Conservation (phyloP, 2,888 invertebrate species). For the Pterobdella sp. region DNA sequence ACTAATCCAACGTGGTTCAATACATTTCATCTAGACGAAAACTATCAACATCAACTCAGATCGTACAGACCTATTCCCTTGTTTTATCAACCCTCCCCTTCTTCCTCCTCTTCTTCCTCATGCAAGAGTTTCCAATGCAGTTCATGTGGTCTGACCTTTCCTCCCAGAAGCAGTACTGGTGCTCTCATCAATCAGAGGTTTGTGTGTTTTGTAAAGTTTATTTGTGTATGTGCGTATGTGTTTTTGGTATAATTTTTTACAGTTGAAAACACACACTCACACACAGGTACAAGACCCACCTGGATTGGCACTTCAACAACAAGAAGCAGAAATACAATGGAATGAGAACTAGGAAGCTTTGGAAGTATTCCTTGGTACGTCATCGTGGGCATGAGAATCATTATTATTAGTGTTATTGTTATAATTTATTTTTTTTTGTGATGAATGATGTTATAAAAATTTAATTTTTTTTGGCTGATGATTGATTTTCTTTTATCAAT, state of each 20-base stretch:
- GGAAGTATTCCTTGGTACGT: constrained; percentile 47
- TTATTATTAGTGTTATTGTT: not conserved
- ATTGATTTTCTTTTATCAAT: too few relatives aligned
- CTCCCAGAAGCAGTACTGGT: not conserved
- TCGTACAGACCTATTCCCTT: too few relatives aligned
- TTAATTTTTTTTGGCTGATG: too few relatives aligned
- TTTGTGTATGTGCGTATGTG: too few relatives aligned
- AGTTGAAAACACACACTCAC: not conserved
- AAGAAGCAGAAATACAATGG: constrained; percentile 80
- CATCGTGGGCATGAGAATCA: not conserved
- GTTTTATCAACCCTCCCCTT: not conserved
- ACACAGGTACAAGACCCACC: constrained; percentile 74
- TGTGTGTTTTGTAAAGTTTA: too few relatives aligned
- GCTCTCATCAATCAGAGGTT: constrained; percentile 2
- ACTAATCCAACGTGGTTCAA: too few relatives aligned
- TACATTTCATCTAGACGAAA: too few relatives aligned
- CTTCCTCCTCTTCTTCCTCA: not conserved
- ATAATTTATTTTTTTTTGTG: too few relatives aligned
- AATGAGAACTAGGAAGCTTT: constrained; percentile 66
- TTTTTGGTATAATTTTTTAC: too few relatives aligned
- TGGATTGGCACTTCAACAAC: constrained; percentile 94
- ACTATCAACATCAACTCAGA: too few relatives aligned
- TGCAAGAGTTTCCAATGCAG: constrained; percentile 1
- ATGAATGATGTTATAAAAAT: too few relatives aligned
- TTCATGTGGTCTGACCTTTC: not conserved